Percentiles rank a stretch among this genome's conserved stretches.
Conservation (phyloP, 2,113 vertebrate genomes). For the Globicephala melas region DNA sequence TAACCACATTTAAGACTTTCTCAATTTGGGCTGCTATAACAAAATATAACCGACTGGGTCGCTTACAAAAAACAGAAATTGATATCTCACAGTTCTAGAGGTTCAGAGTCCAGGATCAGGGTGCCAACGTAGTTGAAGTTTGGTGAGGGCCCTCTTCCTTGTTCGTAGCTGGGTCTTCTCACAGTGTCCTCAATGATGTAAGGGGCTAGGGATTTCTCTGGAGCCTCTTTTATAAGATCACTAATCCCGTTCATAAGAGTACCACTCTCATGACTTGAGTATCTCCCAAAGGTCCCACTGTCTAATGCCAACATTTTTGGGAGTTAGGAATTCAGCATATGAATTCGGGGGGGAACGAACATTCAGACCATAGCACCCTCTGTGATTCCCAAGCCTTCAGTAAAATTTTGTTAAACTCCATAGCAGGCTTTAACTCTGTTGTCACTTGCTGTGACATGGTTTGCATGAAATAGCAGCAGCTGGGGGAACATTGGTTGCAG, state of each 20-base stretch:
- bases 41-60: background rate
- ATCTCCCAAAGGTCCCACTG: background rate
- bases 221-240: background rate
- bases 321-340: background rate
- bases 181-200: background rate
- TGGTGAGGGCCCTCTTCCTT: background rate
- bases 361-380: background rate
- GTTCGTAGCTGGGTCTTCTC: background rate
- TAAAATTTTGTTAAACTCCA: background rate
- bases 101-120: background rate
- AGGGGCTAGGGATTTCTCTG: background rate
- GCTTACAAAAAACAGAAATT: background rate
- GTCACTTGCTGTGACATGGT: background rate
- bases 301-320: background rate
- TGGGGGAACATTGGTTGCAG: background rate
- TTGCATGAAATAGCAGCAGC: background rate
- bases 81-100: background rate
- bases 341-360: background rate
- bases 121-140: background rate
- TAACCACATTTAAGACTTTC: background rate
- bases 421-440: background rate
- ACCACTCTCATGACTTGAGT: background rate
- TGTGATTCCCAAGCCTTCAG: background rate
- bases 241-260: background rate
- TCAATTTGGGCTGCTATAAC: background rate